phyloP scores from a whole-genome alignment of 64 coral and sea anemone genomes.

The Catalaphyllia jardinei region DNA sequence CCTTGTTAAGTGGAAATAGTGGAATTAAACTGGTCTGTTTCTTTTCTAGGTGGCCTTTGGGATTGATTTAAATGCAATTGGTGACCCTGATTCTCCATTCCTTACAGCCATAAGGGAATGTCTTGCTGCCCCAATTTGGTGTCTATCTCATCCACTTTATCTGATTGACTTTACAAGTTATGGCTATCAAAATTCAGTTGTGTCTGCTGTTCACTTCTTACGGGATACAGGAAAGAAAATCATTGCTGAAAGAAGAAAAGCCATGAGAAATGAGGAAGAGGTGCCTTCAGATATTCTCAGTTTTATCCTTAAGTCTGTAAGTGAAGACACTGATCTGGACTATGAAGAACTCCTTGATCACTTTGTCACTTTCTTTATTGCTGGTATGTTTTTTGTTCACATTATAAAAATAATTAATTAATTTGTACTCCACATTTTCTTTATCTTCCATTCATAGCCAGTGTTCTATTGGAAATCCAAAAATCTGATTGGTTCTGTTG shows the following conservation, averaged over 20 bases:
- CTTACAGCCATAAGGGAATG: conserved; percentile 33
- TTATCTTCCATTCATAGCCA: no score
- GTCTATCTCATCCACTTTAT: conserved; percentile 32
- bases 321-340: conserved; percentile 31
- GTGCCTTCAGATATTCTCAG: conserved; percentile 61
- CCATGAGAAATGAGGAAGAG: conserved; percentile 19
- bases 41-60: conserved; percentile 54
- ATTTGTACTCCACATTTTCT: no score
- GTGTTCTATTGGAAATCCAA: no score
- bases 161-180: conserved; percentile 54
- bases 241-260: conserved; percentile 69
- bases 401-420: no score
- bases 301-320: conserved; percentile 37
- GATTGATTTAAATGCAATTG: conserved; percentile 17
- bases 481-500: no score
- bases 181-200: conserved; percentile 74
- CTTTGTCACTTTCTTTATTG: conserved; percentile 76
- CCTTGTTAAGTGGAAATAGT: no score
- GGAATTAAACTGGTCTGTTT: background rate
- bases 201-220: conserved; percentile 80
- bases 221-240: conserved; percentile 81
- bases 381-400: conserved; percentile 26
- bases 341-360: conserved; percentile 85
- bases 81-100: conserved; percentile 46
- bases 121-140: conserved; percentile 37